Evolutionary conservation across 2,797 vertebrate genomes (phyloP), one percentile per base, ranked within the genome.

Genomic region (Mormyrus hasselquistii): DNA sequence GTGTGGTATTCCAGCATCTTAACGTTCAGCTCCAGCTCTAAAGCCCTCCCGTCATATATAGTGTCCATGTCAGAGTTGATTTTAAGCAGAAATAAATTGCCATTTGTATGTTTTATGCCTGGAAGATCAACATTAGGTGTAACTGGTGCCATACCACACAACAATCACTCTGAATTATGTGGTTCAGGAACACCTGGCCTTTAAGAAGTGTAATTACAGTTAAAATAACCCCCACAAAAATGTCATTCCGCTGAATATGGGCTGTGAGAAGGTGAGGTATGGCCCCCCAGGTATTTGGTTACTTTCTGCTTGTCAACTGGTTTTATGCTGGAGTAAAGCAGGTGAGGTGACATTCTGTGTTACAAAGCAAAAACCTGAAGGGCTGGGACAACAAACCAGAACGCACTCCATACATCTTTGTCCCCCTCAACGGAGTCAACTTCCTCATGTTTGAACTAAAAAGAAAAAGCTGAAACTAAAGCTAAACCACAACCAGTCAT

Each of bases 211-310:
- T 87, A 87, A 59, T 87, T 87, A 41, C 34, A 2, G 29, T 55
- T 55, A 29, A 86, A 86, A 53, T 49, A 49, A 49, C 47, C 2
- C n/a, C 47, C 49, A 44, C 38, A 57, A 34, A 50, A 52, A 87
- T 59, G 49, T 7, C 22, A 84, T 85, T 85, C 22, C 9, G 4
- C 49, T 85, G 22, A 25, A 47, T 47, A 52, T 49, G 47, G 22
- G 44, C 19, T 84, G 82, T 47, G 76, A 44, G 82, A 44, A 47
- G 41, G 5, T 49, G 82, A 12, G 49, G 82, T 85, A 29, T 52
- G 82, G 12, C 82, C 79, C 44, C n/a, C 82, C n/a, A 25, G 82
- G n/a, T 52, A 22, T 85, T 85, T 85, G 82, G 82, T 49, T 85
- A 85, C 82, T 49, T 47, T 83, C 49, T n/a, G 7, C 79, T 83